Evolutionary conservation across 2,113 vertebrate genomes (phyloP).

Genomic region (Megaptera novaeangliae): DNA sequence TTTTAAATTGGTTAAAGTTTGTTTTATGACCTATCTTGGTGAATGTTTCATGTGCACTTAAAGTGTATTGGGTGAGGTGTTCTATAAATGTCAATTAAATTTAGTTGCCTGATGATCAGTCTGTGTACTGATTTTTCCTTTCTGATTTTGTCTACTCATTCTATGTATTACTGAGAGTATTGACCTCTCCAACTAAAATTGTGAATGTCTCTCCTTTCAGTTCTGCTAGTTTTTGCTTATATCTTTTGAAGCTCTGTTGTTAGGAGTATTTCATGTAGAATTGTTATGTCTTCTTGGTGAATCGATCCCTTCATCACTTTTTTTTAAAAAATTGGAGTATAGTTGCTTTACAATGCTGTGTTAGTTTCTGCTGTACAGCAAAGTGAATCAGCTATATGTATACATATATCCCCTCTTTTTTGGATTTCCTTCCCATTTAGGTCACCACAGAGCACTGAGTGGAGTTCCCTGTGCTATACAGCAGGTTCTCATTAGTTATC

Average conservation of each 20-base stretch:
- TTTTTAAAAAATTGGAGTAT: no score
- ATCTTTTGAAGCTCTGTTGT: neutral
- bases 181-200: neutral
- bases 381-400: no score
- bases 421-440: no score
- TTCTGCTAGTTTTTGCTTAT: neutral
- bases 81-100: neutral
- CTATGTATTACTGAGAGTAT: neutral
- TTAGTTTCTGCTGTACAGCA: no score
- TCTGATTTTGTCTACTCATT: neutral
- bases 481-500: no score
- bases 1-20: neutral
- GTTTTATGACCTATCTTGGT: neutral
- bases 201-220: neutral
- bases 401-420: no score
- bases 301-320: neutral
- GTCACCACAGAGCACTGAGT: no score
- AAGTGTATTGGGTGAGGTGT: neutral
- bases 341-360: no score
- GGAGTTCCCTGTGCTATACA: no score
- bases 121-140: neutral
- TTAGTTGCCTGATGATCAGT: neutral
- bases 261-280: neutral
- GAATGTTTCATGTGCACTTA: neutral
- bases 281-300: neutral